These are phyloP conservation scores for Trididemnum clinides DNA, from an alignment of 23 tunicate species.

Conservation along the genomic window DNA sequence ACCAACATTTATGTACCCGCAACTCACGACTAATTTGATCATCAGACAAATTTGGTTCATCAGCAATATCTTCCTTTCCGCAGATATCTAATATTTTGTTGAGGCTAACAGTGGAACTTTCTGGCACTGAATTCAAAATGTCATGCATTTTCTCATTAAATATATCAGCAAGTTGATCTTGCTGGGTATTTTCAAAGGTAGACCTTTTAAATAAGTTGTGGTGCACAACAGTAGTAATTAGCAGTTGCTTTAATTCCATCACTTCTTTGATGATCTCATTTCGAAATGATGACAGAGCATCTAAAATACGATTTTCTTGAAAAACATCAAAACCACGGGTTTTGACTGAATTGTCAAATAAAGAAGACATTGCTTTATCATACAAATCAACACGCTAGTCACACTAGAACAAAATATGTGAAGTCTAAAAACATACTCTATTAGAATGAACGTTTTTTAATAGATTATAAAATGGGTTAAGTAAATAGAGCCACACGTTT, in stretches of 20 bases:
- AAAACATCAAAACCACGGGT: background rate
- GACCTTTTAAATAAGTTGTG: background rate
- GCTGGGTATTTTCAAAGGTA: background rate
- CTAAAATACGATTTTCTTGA: conserved; percentile 11
- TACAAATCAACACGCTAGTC: too few species aligned
- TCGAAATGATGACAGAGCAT: background rate
- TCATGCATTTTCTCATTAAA: background rate
- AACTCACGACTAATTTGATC: background rate
- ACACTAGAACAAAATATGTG: too few species aligned
- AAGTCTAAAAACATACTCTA: too few species aligned
- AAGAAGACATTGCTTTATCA: too few species aligned
- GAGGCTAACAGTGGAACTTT: background rate
- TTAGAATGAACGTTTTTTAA: too few species aligned
- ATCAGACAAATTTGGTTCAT: background rate
- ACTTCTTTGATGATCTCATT: conserved; percentile 15
- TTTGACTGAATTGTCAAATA: too few species aligned
- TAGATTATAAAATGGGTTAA: too few species aligned
- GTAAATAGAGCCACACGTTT: too few species aligned
- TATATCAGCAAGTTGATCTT: background rate
- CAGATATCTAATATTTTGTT: background rate
- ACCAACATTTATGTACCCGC: too few species aligned
- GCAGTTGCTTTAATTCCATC: background rate
- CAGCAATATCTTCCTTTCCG: background rate
- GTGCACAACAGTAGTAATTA: background rate
- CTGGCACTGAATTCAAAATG: background rate